Conservation (phyloP, 2,113 vertebrate species). For the Cynopterus brachyotis region DNA sequence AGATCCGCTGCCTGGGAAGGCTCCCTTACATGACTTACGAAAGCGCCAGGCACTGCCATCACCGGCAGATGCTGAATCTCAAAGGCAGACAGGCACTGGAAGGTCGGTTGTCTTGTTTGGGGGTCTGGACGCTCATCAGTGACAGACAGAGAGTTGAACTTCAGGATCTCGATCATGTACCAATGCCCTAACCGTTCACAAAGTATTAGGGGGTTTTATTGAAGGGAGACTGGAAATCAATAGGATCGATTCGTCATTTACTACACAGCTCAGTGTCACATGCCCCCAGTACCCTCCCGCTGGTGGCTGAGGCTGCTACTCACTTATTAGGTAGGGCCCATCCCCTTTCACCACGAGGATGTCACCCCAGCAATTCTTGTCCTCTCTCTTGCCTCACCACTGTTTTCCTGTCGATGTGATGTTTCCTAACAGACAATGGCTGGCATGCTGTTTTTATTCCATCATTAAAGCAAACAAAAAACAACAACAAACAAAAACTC, state of each 20-base stretch:
- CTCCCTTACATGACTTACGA: neutral
- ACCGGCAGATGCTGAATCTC: neutral
- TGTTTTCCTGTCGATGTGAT: neutral
- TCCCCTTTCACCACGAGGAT: neutral
- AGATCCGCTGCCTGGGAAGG: too few species aligned
- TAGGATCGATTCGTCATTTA: constrained; percentile 60
- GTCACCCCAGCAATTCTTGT: neutral
- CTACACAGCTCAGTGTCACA: constrained; percentile 4
- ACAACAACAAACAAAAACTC: neutral
- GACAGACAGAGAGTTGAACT: neutral
- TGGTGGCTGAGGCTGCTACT: neutral
- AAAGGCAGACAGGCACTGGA: constrained; percentile 13
- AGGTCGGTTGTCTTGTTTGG: neutral
- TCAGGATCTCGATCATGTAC: neutral
- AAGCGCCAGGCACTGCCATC: neutral
- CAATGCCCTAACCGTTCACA: neutral
- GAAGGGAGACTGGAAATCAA: constrained; percentile 42
- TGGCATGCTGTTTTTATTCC: neutral
- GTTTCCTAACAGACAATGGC: neutral
- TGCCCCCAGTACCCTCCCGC: neutral
- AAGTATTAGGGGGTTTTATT: constrained; percentile 27
- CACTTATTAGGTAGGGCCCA: neutral
- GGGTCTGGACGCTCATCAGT: neutral
- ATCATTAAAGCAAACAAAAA: neutral
- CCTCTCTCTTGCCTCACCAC: neutral